Percentiles rank a stretch among this genome's conserved stretches.
These are phyloP conservation scores for Myanophis thanlyinensis DNA, from an alignment of 2,113 vertebrate species.

Conservation along the genomic window DNA sequence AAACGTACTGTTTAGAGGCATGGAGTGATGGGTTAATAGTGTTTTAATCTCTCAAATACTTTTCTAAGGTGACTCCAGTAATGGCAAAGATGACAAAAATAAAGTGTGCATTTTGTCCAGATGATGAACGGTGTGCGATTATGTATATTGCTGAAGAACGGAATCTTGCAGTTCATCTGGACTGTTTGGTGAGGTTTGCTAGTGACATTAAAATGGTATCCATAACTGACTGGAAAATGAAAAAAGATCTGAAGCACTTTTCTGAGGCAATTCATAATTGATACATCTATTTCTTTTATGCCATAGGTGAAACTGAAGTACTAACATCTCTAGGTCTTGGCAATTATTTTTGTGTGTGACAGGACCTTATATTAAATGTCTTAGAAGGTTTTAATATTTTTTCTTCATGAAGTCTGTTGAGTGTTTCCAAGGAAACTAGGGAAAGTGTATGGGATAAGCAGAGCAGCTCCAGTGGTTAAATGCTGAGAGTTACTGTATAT, in stretches of 20 bases:
- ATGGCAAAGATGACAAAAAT: conserved; percentile 71
- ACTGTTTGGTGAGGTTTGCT: conserved; percentile 72
- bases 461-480: neutral
- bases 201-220: neutral
- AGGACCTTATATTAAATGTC: neutral
- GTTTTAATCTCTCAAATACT: conserved; percentile 27
- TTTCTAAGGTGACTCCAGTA: conserved; percentile 35
- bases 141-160: conserved; percentile 65
- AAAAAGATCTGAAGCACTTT: neutral
- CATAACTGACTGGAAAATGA: neutral
- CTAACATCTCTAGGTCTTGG: neutral
- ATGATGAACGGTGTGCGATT: conserved; percentile 52
- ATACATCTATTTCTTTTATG: neutral
- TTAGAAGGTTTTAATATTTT: neutral
- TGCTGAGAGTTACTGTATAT: neutral
- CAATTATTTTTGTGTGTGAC: neutral
- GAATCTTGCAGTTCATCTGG: conserved; percentile 71
- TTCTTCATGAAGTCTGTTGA: neutral
- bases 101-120: conserved; percentile 63
- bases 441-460: neutral
- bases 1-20: neutral
- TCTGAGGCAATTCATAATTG: neutral
- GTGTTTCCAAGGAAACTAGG: neutral
- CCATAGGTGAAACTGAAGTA: neutral
- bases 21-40: neutral